phyloP scores from a whole-genome alignment of 2,888 invertebrate genomes.

The Caenorhabditis drosophilae region DNA sequence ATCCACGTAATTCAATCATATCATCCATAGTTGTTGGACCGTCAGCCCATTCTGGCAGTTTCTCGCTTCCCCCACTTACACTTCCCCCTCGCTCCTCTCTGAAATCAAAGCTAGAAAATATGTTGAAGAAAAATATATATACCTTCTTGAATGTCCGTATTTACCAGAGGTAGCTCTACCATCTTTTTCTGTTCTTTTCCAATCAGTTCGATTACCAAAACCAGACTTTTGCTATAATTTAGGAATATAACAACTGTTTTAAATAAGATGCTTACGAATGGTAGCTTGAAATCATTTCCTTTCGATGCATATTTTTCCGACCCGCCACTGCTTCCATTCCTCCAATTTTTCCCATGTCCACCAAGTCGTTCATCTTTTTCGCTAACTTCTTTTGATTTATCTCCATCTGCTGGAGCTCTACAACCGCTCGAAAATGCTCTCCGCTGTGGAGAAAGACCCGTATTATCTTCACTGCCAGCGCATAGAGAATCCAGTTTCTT shows the following conservation, averaged over 20 bases:
- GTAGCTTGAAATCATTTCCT: conserved; percentile 55
- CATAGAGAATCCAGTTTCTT: conserved; percentile 44
- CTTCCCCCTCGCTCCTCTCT: conserved; percentile 42
- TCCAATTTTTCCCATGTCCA: conserved; percentile 44
- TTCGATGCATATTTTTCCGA: conserved; percentile 34
- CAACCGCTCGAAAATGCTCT: conserved; percentile 63
- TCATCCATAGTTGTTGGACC: conserved; percentile 67
- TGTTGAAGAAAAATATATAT: background rate
- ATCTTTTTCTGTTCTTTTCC: no score
- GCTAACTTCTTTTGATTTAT: conserved; percentile 45
- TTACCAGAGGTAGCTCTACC: no score
- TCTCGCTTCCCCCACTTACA: conserved; percentile 45
- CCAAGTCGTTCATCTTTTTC: conserved; percentile 33
- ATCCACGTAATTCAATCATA: conserved; percentile 67
- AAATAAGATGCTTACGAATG: conserved; percentile 46
- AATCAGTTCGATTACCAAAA: conserved; percentile 18
- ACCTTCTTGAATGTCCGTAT: conserved; percentile 13
- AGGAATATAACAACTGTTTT: background rate
- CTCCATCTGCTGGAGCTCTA: conserved; percentile 52
- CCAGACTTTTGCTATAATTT: conserved; percentile 35
- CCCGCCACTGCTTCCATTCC: conserved; percentile 34
- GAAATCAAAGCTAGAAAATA: background rate
- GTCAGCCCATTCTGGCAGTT: conserved; percentile 68
- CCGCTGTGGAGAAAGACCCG: conserved; percentile 63
- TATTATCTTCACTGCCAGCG: conserved; percentile 48